These are phyloP conservation scores for Artemia franciscana DNA, from an alignment of 1,140 invertebrate species.

Conservation along the genomic window DNA sequence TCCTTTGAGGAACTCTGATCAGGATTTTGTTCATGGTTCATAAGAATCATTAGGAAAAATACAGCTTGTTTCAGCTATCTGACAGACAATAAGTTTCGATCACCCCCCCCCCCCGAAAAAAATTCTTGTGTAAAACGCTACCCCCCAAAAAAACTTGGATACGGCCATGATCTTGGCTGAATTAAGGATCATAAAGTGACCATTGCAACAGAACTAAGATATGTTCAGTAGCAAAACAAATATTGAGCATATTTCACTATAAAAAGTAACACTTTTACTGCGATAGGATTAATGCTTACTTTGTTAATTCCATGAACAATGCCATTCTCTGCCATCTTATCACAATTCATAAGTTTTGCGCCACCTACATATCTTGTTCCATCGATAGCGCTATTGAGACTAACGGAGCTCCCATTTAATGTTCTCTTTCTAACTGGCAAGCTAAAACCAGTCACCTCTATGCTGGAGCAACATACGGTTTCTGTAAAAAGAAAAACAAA, in stretches of 20 bases:
- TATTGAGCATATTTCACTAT: neutral
- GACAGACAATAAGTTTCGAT: too few species aligned
- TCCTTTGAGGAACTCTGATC: too few species aligned
- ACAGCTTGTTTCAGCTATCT: too few species aligned
- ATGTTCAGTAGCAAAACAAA: neutral
- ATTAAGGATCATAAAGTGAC: neutral
- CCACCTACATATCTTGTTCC: neutral
- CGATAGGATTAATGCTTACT: neutral
- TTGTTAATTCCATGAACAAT: neutral
- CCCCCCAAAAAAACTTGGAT: too few species aligned
- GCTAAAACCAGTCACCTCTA: neutral
- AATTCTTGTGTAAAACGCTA: too few species aligned
- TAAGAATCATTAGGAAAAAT: too few species aligned
- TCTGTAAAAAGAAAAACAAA: neutral
- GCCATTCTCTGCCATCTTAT: neutral
- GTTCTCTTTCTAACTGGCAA: neutral
- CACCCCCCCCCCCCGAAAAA: too few species aligned
- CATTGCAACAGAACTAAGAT: neutral
- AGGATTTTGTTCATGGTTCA: too few species aligned
- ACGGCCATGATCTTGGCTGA: too few species aligned
- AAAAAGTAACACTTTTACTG: neutral
- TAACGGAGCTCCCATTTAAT: neutral
- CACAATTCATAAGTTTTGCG: neutral
- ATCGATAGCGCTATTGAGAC: neutral
- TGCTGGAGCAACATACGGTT: neutral